Evolutionary conservation across 2,888 invertebrate species (phyloP).

Genomic region (Ceriagrion tenellum): DNA sequence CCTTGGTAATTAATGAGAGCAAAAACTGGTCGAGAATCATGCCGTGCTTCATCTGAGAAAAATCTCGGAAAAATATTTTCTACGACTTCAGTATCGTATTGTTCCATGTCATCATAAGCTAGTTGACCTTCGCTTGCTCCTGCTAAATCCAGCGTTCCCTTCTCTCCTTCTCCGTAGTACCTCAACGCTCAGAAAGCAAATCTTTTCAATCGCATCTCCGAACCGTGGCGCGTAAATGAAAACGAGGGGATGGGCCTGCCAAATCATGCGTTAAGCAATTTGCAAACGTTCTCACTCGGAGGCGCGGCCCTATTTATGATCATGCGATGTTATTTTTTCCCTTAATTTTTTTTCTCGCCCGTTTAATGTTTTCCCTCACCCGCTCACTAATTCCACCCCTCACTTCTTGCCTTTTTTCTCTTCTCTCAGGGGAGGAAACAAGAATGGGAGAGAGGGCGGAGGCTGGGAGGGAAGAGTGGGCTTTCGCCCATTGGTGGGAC

Average conservation of each 20-base stretch:
- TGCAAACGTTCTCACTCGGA: not conserved
- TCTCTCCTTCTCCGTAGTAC: not conserved
- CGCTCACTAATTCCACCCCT: constrained; percentile 15
- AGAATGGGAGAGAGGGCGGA: not conserved
- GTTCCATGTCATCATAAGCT: not conserved
- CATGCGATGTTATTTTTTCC: not conserved
- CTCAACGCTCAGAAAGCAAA: not conserved
- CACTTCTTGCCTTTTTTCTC: not conserved
- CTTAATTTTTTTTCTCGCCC: no score
- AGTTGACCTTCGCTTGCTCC: not conserved
- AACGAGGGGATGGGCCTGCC: not conserved
- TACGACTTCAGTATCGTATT: not conserved
- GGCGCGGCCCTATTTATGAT: not conserved
- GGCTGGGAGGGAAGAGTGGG: not conserved
- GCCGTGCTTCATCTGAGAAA: no score
- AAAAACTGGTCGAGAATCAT: no score
- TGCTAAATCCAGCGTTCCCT: not conserved
- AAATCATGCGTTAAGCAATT: constrained; percentile 35
- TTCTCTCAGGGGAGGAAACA: not conserved
- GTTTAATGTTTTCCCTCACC: not conserved
- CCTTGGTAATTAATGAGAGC: no score
- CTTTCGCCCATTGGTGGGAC: not conserved
- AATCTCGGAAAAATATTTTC: no score
- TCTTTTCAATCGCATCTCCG: not conserved
- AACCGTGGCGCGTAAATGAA: not conserved